Evolutionary conservation across 2,888 invertebrate species (phyloP).

Genomic region (Diarsia brunnea): DNA sequence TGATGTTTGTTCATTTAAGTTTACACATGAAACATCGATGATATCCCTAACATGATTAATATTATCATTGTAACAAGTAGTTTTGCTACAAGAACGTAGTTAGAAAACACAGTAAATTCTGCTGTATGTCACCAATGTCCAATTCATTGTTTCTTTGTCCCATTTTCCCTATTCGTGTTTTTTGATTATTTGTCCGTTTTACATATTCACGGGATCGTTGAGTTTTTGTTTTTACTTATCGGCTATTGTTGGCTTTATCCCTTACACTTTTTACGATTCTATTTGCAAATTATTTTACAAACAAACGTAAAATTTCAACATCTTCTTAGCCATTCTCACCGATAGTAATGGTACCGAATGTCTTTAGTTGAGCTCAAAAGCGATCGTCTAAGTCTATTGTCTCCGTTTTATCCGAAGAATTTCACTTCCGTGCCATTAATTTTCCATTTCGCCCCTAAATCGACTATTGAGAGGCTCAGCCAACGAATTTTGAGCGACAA

Average conservation of each 20-base stretch:
- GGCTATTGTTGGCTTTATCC: constrained; percentile 28
- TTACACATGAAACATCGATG: neutral
- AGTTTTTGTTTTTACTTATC: constrained; percentile 33
- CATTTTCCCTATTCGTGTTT: constrained; percentile 42
- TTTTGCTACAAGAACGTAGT: constrained; percentile 1
- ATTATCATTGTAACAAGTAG: constrained; percentile 6
- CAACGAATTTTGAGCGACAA: constrained; percentile 78
- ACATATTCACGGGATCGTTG: constrained; percentile 36
- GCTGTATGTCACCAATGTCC: constrained; percentile 28
- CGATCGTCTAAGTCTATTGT: constrained; percentile 79
- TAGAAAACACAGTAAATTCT: constrained; percentile 16
- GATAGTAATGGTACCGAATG: constrained; percentile 69
- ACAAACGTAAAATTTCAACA: constrained; percentile 55
- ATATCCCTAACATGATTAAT: neutral
- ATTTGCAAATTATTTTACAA: constrained; percentile 44
- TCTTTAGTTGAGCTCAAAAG: constrained; percentile 74
- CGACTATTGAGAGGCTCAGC: constrained; percentile 81
- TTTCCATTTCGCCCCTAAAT: constrained; percentile 85
- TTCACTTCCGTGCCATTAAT: constrained; percentile 87
- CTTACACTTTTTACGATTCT: constrained; percentile 11
- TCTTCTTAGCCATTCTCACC: constrained; percentile 57
- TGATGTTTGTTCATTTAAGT: constrained; percentile 25
- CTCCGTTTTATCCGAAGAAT: constrained; percentile 81
- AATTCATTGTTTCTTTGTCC: constrained; percentile 36
- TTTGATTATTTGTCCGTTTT: constrained; percentile 45